Conservation (phyloP, 2,888 invertebrate genomes). For the Volucella zonaria region DNA sequence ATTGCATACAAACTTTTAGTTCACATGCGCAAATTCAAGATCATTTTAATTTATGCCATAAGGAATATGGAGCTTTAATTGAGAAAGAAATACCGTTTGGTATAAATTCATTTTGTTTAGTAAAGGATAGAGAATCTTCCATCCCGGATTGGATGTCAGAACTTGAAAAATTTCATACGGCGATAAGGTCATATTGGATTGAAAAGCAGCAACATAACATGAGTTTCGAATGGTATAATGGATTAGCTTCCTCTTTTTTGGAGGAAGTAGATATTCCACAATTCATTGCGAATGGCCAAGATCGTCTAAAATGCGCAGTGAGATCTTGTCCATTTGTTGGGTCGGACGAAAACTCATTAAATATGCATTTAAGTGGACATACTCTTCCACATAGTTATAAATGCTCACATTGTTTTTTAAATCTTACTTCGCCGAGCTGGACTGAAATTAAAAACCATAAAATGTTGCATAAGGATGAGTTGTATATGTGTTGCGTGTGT, state of each 20-base stretch:
- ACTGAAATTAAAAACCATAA: slow-evolving; percentile 43
- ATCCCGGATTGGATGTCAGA: slow-evolving; percentile 33
- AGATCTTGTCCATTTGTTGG: slow-evolving; percentile 47
- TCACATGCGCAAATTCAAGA: slow-evolving; percentile 19
- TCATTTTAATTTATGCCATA: slow-evolving; percentile 36
- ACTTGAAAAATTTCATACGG: slow-evolving; percentile 5
- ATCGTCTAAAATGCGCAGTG: slow-evolving; percentile 33
- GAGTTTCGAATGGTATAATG: slow-evolving; percentile 32
- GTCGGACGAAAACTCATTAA: slow-evolving; percentile 15
- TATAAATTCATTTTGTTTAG: slow-evolving; percentile 26
- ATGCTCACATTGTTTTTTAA: slow-evolving; percentile 32
- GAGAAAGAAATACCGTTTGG: slow-evolving; percentile 33
- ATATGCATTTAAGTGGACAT: slow-evolving; percentile 45
- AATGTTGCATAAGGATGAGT: slow-evolving; percentile 36
- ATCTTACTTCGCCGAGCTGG: slow-evolving; percentile 23
- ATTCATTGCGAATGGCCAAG: background rate
- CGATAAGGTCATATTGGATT: slow-evolving; percentile 7
- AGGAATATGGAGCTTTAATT: background rate
- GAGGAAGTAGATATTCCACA: slow-evolving; percentile 53
- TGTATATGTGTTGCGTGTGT: slow-evolving; percentile 57
- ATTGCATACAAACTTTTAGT: slow-evolving; percentile 43
- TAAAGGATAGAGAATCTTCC: slow-evolving; percentile 28
- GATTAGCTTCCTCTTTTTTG: slow-evolving; percentile 9
- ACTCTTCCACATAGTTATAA: slow-evolving; percentile 22
- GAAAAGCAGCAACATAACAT: slow-evolving; percentile 8